phyloP scores from a whole-genome alignment of 2,888 invertebrate genomes.

The Cheilosia variabilis region DNA sequence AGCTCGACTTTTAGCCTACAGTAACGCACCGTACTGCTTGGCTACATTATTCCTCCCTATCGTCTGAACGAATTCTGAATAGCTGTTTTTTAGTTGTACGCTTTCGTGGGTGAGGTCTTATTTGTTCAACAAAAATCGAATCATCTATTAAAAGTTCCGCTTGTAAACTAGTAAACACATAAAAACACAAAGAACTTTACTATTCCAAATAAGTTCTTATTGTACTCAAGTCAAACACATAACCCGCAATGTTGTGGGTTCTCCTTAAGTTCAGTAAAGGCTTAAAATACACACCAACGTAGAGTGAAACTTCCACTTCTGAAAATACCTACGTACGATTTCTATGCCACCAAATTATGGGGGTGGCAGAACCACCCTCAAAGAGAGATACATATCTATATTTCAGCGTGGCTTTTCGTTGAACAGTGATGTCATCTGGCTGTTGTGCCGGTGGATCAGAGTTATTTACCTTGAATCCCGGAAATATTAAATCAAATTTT shows the following conservation, averaged over 20 bases:
- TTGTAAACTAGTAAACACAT: conserved; percentile 16
- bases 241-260: neutral
- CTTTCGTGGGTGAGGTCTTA: conserved; percentile 32
- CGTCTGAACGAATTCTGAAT: conserved; percentile 1
- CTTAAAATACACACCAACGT: conserved; percentile 6
- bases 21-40: neutral
- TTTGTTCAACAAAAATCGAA: conserved; percentile 23
- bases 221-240: neutral
- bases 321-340: neutral
- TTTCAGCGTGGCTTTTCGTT: neutral
- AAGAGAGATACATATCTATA: neutral
- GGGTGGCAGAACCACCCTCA: neutral
- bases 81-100: conserved; percentile 6
- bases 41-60: neutral
- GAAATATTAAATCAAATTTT: conserved; percentile 30
- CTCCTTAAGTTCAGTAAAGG: neutral
- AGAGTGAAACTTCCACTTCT: conserved; percentile 2
- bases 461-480: conserved; percentile 11
- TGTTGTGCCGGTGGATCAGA: neutral
- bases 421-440: conserved; percentile 39
- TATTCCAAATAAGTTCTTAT: neutral
- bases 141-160: conserved; percentile 11
- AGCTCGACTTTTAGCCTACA: neutral
- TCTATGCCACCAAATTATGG: neutral
- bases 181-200: neutral